Evolutionary conservation across 2,888 invertebrate species (phyloP), one percentile per base, ranked within the genome.

Genomic region (Gordius sp.): DNA sequence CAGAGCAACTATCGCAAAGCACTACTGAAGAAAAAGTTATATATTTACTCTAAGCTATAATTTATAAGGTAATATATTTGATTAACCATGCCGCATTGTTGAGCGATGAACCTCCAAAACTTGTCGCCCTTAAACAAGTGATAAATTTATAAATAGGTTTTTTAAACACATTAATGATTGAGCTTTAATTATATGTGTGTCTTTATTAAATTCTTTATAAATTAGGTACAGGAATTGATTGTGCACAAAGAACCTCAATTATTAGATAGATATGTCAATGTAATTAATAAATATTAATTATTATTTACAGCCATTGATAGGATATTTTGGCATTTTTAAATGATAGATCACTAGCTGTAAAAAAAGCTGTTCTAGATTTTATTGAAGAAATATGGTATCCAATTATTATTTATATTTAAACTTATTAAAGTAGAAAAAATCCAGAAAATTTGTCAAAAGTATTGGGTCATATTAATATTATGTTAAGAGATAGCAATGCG

Each of bases 391-490:
- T 23, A n/a, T 47, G 39, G 39, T 33, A n/a, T 33, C n/a, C 8
- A 33, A 13, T 8, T 33, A 13, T 33, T 13, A 33, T 33, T 33
- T 33, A 13, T 33, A 13, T 33, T 33, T 33, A 13, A 33, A 33
- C 8, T 33, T 13, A 13, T 33, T 13, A 33, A 33, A 33, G 47
- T 47, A 47, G 20, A 47, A 47, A 20, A 20, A 47, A 47, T 47
- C 47, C 47, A 8, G n/a, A 47, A n/a, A 47, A 47, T 47, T 20
- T 47, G 20, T 8, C 16, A 4, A 47, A 47, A 20, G 47, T 47
- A 4, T n/a, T 47, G 47, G 47, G 47, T n/a, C 47, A 47, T 47
- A n/a, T 47, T 18, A 47, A 47, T 47, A 47, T 47, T n/a, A 4
- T n/a, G 8, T 20, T 47, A 4, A 47, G 47, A 20, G 47, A 47